These are phyloP conservation scores for Otis tarda DNA, from an alignment of 2,113 vertebrate genomes.

Conservation along the genomic window DNA sequence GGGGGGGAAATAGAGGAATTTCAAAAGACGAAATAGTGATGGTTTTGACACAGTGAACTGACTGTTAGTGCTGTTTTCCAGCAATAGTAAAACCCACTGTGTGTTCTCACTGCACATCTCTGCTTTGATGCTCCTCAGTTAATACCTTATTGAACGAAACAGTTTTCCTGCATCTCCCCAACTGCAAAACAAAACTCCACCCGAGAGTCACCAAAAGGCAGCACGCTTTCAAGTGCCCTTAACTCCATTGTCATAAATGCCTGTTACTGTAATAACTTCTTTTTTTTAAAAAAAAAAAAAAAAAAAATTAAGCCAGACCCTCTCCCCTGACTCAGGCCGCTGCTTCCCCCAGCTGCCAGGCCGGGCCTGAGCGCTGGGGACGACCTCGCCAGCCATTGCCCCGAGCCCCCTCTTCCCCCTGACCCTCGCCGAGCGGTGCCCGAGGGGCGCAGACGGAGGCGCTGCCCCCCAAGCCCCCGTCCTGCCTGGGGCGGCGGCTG, in stretches of 20 bases:
- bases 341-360: not conserved
- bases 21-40: too few species aligned
- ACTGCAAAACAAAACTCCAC: too few species aligned
- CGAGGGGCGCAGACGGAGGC: not conserved
- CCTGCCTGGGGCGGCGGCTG: not conserved
- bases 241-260: rapidly evolving
- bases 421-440: not conserved
- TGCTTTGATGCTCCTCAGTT: too few species aligned
- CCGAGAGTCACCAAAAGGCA: rapidly evolving
- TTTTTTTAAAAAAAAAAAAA: too few species aligned
- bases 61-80: not conserved
- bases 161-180: too few species aligned
- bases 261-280: rapidly evolving
- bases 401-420: not conserved
- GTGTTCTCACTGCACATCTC: rapidly evolving
- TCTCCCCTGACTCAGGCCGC: rapidly evolving
- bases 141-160: rapidly evolving
- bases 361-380: too few species aligned
- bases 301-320: too few species aligned
- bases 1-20: not conserved
- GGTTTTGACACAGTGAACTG: not conserved
- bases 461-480: not conserved
- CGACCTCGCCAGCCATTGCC: not conserved
- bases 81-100: rapidly evolving
- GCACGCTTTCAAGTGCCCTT: not conserved